These are phyloP conservation scores for Myripristis jacobus DNA, from an alignment of 2,797 vertebrate genomes.

Conservation along the genomic window DNA sequence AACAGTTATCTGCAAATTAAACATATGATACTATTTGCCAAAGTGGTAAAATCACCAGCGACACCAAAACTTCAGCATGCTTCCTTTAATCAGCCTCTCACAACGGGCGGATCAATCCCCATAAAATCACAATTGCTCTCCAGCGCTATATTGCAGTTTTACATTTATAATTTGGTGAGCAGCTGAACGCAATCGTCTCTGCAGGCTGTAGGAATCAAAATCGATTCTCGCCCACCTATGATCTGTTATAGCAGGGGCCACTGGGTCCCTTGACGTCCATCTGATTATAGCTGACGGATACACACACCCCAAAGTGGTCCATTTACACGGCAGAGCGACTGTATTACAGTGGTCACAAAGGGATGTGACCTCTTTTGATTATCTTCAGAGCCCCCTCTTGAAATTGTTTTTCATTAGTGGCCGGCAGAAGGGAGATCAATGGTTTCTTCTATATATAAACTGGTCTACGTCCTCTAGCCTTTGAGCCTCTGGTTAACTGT, in stretches of 20 bases:
- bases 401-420: conserved; percentile 67
- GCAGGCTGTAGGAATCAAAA: conserved; percentile 31
- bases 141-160: conserved; percentile 18
- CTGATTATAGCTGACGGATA: conserved; percentile 57
- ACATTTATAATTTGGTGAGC: conserved; percentile 18
- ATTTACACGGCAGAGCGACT: conserved; percentile 63
- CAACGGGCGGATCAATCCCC: not conserved
- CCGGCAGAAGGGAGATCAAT: conserved; percentile 60
- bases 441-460: conserved; percentile 35
- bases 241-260: conserved; percentile 39
- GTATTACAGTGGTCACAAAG: conserved; percentile 46
- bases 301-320: conserved; percentile 46
- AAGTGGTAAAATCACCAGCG: not conserved
- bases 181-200: conserved; percentile 7
- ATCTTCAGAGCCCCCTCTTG: conserved; percentile 44
- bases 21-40: no score
- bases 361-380: conserved; percentile 62
- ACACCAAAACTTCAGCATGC: not conserved
- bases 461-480: conserved; percentile 22
- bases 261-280: conserved; percentile 41
- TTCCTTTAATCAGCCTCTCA: conserved; percentile 1
- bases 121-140: conserved; percentile 8
- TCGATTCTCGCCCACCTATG: conserved; percentile 46
- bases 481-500: conserved; percentile 28
- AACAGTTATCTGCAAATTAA: no score